These are phyloP conservation scores for Spatulosminthurus flaviceps DNA, from an alignment of 2,888 invertebrate genomes.

Conservation along the genomic window DNA sequence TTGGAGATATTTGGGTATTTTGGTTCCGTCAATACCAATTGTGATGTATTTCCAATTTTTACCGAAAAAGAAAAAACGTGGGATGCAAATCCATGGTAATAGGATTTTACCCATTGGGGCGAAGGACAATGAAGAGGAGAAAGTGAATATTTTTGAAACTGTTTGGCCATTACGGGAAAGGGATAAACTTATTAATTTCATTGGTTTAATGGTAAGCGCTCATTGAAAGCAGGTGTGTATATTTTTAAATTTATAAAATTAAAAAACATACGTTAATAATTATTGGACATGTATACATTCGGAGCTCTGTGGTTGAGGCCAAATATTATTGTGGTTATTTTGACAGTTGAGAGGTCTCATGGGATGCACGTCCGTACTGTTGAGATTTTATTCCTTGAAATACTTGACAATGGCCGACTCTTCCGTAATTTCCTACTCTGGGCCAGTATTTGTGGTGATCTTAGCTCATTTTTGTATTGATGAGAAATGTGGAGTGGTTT, in stretches of 20 bases:
- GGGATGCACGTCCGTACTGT: constrained; percentile 37
- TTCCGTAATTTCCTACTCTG: constrained; percentile 37
- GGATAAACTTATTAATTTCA: constrained; percentile 43
- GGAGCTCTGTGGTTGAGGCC: not conserved
- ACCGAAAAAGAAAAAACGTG: not conserved
- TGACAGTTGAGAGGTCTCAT: constrained; percentile 38
- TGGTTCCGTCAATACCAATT: constrained; percentile 51
- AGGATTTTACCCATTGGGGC: no score
- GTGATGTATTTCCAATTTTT: constrained; percentile 44
- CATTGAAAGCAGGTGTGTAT: not conserved
- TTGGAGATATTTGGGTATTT: constrained; percentile 57
- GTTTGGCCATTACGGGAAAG: constrained; percentile 44
- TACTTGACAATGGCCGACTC: constrained; percentile 37
- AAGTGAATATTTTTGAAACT: constrained; percentile 46
- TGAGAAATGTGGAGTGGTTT: constrained; percentile 38
- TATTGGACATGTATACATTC: no score
- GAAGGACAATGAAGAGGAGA: not conserved
- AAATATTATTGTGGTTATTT: not conserved
- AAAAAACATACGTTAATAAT: no score
- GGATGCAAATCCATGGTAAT: no score
- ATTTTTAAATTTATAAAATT: no score
- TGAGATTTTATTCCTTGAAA: constrained; percentile 35
- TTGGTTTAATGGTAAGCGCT: constrained; percentile 47
- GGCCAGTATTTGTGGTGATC: constrained; percentile 43
- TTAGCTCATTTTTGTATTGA: constrained; percentile 39